phyloP scores from a whole-genome alignment of 2,797 vertebrate genomes.

The Anas acuta region DNA sequence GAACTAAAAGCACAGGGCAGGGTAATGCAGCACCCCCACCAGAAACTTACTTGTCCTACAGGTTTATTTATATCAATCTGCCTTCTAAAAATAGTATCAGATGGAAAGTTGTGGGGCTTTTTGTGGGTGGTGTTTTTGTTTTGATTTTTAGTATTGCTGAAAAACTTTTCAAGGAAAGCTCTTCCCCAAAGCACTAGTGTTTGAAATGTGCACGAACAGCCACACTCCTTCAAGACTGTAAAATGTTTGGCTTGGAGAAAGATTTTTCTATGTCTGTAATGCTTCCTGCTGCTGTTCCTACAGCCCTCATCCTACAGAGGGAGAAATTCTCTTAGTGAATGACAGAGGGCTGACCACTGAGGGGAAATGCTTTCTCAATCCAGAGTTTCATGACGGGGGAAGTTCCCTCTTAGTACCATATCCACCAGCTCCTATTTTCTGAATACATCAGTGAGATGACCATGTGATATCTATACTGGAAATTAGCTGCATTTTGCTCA shows the following conservation, averaged over 20 bases:
- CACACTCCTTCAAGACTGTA: background rate
- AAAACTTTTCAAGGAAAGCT: background rate
- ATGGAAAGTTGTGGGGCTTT: no score
- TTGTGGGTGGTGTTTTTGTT: no score
- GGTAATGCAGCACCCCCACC: background rate
- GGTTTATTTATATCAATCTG: background rate
- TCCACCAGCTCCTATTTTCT: background rate
- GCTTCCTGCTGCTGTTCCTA: background rate
- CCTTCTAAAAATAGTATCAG: background rate
- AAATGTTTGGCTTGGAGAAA: no score
- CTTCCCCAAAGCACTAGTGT: background rate
- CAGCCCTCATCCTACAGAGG: background rate
- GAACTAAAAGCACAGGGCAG: background rate
- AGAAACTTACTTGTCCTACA: background rate
- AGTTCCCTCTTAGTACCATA: background rate
- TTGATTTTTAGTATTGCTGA: background rate
- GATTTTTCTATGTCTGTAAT: no score
- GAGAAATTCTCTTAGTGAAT: background rate
- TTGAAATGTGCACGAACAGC: background rate
- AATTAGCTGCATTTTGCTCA: background rate
- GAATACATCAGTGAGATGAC: background rate
- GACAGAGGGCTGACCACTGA: fast-evolving
- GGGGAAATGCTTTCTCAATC: background rate
- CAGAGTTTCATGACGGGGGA: background rate
- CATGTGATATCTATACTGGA: background rate